These are phyloP conservation scores for Cebus imitator DNA, from an alignment of 2,113 vertebrate genomes.

Conservation along the genomic window DNA sequence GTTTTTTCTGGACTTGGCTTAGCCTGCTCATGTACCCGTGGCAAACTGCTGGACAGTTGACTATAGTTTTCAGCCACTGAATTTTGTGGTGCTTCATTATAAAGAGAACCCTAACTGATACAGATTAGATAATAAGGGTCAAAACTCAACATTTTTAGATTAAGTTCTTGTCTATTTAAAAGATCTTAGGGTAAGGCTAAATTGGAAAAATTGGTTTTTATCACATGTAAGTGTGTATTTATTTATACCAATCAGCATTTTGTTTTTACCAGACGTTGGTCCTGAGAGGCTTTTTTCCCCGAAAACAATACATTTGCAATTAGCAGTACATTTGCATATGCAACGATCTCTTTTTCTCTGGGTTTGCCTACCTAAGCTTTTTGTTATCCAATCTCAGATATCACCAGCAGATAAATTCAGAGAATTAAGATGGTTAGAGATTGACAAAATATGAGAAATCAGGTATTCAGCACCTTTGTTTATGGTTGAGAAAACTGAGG, in stretches of 20 bases:
- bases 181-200: background rate
- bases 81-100: background rate
- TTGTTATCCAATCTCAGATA: background rate
- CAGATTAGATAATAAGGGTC: background rate
- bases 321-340: background rate
- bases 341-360: background rate
- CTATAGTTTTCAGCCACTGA: background rate
- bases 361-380: background rate
- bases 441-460: background rate
- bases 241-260: background rate
- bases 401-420: background rate
- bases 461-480: background rate
- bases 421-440: background rate
- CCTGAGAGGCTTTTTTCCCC: background rate
- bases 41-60: background rate
- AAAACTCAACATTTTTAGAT: rapidly evolving
- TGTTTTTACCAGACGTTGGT: background rate
- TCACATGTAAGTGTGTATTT: background rate
- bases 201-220: background rate
- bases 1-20: background rate
- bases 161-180: background rate
- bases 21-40: rapidly evolving
- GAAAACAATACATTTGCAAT: background rate
- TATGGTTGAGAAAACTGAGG: background rate
- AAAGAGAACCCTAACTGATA: background rate